Evolutionary conservation across 92 coral and sea anemone species (phyloP), one percentile per base, ranked within the genome.

Genomic region (Epizoanthus stellaris): DNA sequence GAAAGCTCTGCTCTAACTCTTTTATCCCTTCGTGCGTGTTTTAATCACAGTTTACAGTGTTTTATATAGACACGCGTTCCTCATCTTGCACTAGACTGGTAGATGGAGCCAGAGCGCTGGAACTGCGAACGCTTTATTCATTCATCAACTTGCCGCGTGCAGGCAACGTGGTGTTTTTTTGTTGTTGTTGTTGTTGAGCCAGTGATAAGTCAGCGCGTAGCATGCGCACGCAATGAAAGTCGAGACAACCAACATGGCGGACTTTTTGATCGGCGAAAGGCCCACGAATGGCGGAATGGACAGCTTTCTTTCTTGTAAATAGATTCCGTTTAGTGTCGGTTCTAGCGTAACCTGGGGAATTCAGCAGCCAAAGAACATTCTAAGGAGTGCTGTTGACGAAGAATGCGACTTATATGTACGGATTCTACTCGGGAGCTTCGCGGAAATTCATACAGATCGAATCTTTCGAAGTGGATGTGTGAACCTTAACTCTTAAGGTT

Each of bases 241-340:
- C 40, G 43, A 62, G 34, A 67, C 91, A 82, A 92, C 89, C 95
- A 94, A 94, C 57, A 94, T 94, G 98, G 98, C 98, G 98, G 95
- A 80, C 79, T 87, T 86, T 90, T 90, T 87, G 85, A 79, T 79
- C 72, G 59, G 56, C 30, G 60, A 40, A 63, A 63, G 71, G 25
- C 83, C 83, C 60, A 73, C 83, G 67, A 64, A 49, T 80, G 64
- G 87, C 63, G 72, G 85, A 87, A 88, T 79, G 83, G 81, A 87
- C 74, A 40, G 83, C 89, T 82, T 83, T 87, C 85, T 90, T 84
- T 82, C 89, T 57, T 87, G 93, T 84, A 89, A 89, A 87, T 81
- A 85, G 80, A 85, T 40, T 79, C 80, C 58, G 8, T 70, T 76
- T 81, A 52, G 73, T 76, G 59, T 75, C 75, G 60, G 66, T 77